Evolutionary conservation across 1,140 invertebrate genomes (phyloP).

Genomic region (Caenorhabditis brenneri): DNA sequence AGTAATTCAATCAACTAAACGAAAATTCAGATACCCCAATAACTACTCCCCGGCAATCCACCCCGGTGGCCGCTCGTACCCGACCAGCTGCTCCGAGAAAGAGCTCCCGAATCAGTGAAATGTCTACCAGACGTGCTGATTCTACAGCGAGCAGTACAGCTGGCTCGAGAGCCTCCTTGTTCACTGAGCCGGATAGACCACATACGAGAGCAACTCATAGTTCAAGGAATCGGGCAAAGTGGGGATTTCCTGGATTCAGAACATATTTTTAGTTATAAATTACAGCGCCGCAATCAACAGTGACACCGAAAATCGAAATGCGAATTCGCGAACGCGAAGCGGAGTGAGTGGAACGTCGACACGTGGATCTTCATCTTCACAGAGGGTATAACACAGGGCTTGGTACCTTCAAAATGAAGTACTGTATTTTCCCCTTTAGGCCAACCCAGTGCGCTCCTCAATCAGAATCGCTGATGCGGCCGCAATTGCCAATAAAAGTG

Average conservation of each 20-base stretch:
- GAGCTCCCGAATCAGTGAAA: slow-evolving; percentile 16
- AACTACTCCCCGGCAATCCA: not conserved
- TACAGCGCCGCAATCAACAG: slow-evolving; percentile 7
- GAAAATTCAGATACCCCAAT: not conserved
- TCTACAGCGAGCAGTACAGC: not conserved
- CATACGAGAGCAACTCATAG: not conserved
- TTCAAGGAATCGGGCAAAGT: slow-evolving; percentile 11
- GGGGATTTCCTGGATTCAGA: not conserved
- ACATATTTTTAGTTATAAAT: not conserved
- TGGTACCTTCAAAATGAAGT: too few relatives aligned
- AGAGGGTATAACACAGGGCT: too few relatives aligned
- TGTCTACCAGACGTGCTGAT: not conserved
- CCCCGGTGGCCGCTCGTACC: not conserved
- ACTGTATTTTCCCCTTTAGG: too few relatives aligned
- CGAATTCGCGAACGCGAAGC: not conserved
- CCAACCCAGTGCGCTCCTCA: slow-evolving; percentile 18
- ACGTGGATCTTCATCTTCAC: not conserved
- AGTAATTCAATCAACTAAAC: too few relatives aligned
- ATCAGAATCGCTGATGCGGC: slow-evolving; percentile 29
- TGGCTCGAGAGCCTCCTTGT: not conserved
- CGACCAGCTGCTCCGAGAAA: not conserved
- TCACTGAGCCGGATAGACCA: not conserved
- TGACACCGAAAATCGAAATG: not conserved
- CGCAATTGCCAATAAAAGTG: not conserved
- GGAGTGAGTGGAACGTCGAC: not conserved